Evolutionary conservation across 2,797 vertebrate species (phyloP), one percentile per base, ranked within the genome.

Genomic region (Ficedula albicollis): DNA sequence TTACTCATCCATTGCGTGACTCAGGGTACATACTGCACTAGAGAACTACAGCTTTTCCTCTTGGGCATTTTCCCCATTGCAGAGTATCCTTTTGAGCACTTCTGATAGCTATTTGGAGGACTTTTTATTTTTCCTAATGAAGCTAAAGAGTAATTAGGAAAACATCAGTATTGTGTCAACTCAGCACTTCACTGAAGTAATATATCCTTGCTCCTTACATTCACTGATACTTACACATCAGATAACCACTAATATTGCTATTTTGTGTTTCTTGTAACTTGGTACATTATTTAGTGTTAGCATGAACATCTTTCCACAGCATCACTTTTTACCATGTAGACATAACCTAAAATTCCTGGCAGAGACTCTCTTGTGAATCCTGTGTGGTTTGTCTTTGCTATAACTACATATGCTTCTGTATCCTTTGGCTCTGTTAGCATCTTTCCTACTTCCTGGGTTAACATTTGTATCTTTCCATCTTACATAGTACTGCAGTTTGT

Each of bases 291-390:
- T 59, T 52, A 66, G 13, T 34, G 13, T 83, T 34, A 67, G 30
- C 34, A 41, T 2, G 25, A 79, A 80, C 20, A 67, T 59, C 60
- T 84, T 72, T 60, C 44, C 43, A 21, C 16, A 41, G 15, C 1
- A 0, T 29, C 8, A 5, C 12, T 30, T 63, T 66, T 21, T 38
- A 58, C 59, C 46, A 48, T 0, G 0, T 32, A 66, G 63, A 30
- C 12, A 7, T 34, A 43, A 43, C 17, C 36, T 81, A 23, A 77
- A 90, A 69, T 59, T 77, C 64, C 55, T 76, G 44, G 30, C 60
- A 84, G 59, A 89, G 32, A 32, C 15, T 58, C 26, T 72, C 38
- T 41, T 46, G 54, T 80, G 46, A 77, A 51, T 52, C 20, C 29
- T 58, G 17, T 43, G 22, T 55, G 66, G 19, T 63, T 82, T 78